Base-by-base conservation (phyloP, 1,140 invertebrate species). In the Ptiloglossa arizonensis region DNA sequence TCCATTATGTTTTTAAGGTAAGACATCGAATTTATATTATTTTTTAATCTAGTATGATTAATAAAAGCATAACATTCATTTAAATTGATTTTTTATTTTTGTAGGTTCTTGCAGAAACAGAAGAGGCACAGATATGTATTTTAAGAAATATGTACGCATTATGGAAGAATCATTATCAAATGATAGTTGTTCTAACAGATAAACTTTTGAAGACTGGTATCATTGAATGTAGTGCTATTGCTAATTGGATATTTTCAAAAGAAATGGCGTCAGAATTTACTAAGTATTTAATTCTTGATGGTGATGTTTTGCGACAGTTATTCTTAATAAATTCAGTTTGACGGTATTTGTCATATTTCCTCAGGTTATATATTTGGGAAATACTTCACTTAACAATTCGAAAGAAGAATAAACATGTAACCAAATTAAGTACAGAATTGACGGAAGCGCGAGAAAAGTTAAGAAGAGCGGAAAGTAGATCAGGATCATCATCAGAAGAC, bases 231-330 rank as follows among this genome's bases (percentile, higher is more conserved):
- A 97, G 97, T 75, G 96, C 98, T 13, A 98, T 99, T 15, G 98
- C 98, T 35, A 99, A 98, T 86, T 99, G 98, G 99, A 96, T 99
- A 70, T 99, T 99, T 93, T 98, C 98, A 5, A 97, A 97, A 93
- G 98, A 99, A 90, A 99, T 99, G 98, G 94, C 94, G 29, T 91
- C 94, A 11, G 97, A 98, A 90, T 99, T 99, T 90, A 98, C 98
- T 0, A 98, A 97, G 95, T 96, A 90, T 88, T 87, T 69, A 59
- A 62, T 71, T 24, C 17, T 6, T 3, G 11, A 32, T 6, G 19
- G 4, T 13, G 24, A 19, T 5, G 1, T 19, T 59, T 59, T 13
- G 24, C 6, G 19, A 17, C 50, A 48, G 27, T 41, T 48, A 68
- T 59, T 50, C 78, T 29, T 52, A 57, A 29, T 48, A 9, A 1